phyloP scores from a whole-genome alignment of 2,113 vertebrate genomes.

The Telmatochromis bifrenatus region DNA sequence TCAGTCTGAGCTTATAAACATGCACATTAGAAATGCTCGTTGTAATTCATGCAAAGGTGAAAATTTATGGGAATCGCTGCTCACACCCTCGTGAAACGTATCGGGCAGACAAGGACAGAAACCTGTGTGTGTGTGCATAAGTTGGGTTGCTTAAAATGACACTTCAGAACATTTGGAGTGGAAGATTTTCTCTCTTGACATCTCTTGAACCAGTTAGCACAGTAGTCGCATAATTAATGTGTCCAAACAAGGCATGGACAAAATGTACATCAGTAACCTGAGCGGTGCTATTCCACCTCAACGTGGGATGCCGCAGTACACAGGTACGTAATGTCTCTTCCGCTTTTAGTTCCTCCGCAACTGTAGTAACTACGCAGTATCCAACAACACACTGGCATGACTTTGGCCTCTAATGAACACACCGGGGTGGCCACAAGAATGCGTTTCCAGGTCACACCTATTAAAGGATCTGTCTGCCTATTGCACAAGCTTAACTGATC shows the following conservation, averaged over 20 bases:
- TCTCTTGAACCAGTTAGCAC: not conserved
- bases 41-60: not conserved
- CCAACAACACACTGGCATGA: slow-evolving; percentile 39
- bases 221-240: not conserved
- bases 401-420: slow-evolving; percentile 19
- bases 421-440: not conserved
- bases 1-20: not conserved
- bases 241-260: not conserved
- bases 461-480: not conserved
- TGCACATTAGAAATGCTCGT: not conserved
- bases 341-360: not conserved
- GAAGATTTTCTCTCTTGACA: not conserved
- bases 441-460: slow-evolving; percentile 2
- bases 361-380: slow-evolving; percentile 25
- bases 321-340: slow-evolving; percentile 12
- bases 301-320: not conserved
- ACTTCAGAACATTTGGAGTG: not conserved
- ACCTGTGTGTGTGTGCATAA: not conserved
- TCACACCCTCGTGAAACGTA: not conserved
- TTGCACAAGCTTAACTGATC: not conserved
- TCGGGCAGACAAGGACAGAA: not conserved
- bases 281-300: not conserved
- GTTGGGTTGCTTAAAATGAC: not conserved
- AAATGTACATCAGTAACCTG: slow-evolving; percentile 1
- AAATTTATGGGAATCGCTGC: not conserved